A percentile compares a stretch with the other conserved stretches of the same genome.
Evolutionary conservation across 2,113 vertebrate species (phyloP).

Genomic region (Cathartes aura): DNA sequence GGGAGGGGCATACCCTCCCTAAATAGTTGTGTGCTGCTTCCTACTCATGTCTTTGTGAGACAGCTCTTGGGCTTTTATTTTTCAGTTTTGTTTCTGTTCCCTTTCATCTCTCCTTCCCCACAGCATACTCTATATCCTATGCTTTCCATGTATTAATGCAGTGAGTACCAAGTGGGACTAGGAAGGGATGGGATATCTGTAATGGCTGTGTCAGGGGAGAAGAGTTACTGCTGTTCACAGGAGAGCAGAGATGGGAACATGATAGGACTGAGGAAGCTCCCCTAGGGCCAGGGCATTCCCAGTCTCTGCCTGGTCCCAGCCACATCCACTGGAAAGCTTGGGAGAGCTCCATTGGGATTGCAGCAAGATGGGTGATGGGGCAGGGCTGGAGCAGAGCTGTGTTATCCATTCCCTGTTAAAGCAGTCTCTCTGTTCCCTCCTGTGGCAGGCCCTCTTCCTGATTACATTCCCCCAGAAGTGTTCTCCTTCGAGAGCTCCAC

Average conservation of each 20-base stretch:
- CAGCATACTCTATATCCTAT: background rate
- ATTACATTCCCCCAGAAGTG: slow-evolving; percentile 83
- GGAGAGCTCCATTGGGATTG: background rate
- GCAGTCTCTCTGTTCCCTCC: background rate
- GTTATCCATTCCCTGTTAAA: background rate
- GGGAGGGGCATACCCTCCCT: background rate
- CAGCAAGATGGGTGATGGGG: background rate
- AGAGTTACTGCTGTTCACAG: background rate
- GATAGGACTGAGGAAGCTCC: background rate
- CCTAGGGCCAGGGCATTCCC: background rate
- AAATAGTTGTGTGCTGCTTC: background rate
- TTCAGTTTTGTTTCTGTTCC: background rate
- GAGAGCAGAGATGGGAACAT: background rate
- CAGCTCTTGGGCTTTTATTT: background rate
- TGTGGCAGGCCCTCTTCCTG: slow-evolving; percentile 77
- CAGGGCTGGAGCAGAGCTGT: background rate
- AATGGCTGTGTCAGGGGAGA: background rate
- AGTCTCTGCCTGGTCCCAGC: background rate
- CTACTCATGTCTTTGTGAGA: background rate
- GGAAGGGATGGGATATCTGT: background rate
- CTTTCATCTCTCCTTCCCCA: background rate
- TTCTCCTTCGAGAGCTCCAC: slow-evolving; percentile 84
- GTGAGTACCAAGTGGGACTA: background rate
- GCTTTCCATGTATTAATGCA: background rate
- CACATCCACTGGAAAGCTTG: background rate